Base-by-base conservation (phyloP, 1,140 invertebrate species). In the Drosophila truncata region DNA sequence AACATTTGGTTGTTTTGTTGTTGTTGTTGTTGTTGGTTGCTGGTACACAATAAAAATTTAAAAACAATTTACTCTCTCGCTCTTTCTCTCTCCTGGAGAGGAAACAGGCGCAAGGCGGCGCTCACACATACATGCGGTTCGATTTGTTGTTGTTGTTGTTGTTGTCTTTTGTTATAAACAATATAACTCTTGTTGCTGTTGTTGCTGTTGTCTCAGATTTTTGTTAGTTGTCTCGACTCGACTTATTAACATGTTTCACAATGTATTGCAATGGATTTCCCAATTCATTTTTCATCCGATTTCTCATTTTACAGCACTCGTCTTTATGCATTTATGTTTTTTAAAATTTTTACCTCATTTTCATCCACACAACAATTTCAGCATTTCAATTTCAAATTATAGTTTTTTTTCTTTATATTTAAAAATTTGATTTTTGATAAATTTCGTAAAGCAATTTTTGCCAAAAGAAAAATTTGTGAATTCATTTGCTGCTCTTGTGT, bases 291-390 rank as follows among this genome's bases (percentile, higher is more conserved):
- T n/a, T 78, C 39, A 58, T 80, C 71, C 27, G 37, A 71, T 59
- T 47, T 81, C 58, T 78, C 79, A 71, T 70, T 76, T 78, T 78
- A 65, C 76, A 87, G 80, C 80, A 88, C 77, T 87, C 74, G 69
- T 73, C 52, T 55, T 55, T 80, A 72, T 78, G 54, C 76, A 60
- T 82, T 67, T 66, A 44, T 72, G 27, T 75, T 59, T 60, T 69
- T 69, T 50, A 0, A 23, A 82, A 76, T 75, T 83, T 70, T 85
- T 92, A 92, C 91, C 91, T 92, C 84, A 92, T 92, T 92, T 92
- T 92, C 91, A 92, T 92, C 91, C 91, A 92, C 91, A 92, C 91
- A 92, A 90, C 91, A 92, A 90, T 83, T 84, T 90, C 85, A 92
- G 82, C 91, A 86, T 78, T 73, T 82, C 58, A 78, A 78, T 82